Conservation (phyloP, 2,888 invertebrate species). For the Eilema griseolum region DNA sequence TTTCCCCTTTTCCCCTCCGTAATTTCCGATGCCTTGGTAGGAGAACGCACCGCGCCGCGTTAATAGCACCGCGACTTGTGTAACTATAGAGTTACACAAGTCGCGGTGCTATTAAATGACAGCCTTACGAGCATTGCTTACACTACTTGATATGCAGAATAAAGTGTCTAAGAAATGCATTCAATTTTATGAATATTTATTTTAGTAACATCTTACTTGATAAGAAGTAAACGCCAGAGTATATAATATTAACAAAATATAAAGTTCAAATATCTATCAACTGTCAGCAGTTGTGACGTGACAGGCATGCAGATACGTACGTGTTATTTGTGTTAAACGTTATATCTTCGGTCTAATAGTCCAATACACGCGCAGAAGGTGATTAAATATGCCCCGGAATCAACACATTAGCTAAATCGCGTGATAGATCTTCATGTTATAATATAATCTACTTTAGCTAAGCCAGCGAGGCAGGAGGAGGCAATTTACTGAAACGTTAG, state of each 20-base stretch:
- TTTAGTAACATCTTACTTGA: background rate
- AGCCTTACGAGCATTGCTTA: background rate
- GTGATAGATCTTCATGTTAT: conserved; percentile 8
- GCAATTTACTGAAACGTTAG: conserved; percentile 11
- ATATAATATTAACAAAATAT: too few species aligned
- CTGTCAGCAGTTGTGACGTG: too few species aligned
- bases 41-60: too few species aligned
- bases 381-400: background rate
- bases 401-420: background rate
- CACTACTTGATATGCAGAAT: background rate
- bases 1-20: background rate
- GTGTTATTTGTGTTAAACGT: background rate
- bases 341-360: background rate
- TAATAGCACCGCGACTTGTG: too few species aligned
- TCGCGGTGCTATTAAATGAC: background rate
- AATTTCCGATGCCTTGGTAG: conserved; percentile 3
- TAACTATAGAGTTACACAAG: conserved; percentile 1
- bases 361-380: background rate
- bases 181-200: background rate
- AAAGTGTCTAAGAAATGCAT: background rate
- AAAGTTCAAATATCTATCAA: too few species aligned
- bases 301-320: too few species aligned
- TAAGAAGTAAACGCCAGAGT: too few species aligned
- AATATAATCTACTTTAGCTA: conserved; percentile 10
- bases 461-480: background rate